Evolutionary conservation across 2,113 vertebrate genomes (phyloP).

Genomic region (Puma concolor): DNA sequence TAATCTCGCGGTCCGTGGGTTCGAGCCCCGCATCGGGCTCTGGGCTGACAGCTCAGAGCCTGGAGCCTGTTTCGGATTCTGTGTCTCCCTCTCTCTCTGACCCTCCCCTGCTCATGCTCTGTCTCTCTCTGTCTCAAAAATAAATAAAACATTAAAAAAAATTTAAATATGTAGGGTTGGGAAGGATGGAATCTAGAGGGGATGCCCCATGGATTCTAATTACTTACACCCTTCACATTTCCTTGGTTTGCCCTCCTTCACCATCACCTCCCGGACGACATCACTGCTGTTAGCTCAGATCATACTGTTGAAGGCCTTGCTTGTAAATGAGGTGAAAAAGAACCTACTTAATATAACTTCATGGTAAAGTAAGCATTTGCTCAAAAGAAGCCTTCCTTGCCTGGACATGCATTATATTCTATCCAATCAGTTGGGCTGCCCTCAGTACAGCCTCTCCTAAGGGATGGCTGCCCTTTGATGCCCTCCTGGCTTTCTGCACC

Average conservation of each 20-base stretch:
- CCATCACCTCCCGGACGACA: not conserved
- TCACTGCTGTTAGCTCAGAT: not conserved
- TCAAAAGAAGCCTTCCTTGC: not conserved
- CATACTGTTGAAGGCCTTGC: not conserved
- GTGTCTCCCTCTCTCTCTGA: too few species aligned
- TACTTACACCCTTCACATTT: not conserved
- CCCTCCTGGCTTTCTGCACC: not conserved
- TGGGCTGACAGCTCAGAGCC: too few species aligned
- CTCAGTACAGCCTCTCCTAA: not conserved
- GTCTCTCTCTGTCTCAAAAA: too few species aligned
- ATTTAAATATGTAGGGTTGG: not conserved
- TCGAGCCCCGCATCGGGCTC: too few species aligned
- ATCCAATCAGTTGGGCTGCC: not conserved
- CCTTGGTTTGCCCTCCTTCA: not conserved
- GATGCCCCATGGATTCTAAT: not conserved
- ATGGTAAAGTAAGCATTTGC: not conserved
- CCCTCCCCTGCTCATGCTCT: too few species aligned
- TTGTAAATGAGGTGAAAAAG: not conserved
- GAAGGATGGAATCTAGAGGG: not conserved
- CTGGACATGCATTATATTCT: not conserved
- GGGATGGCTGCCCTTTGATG: not conserved
- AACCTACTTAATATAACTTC: not conserved
- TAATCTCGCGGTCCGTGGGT: too few species aligned
- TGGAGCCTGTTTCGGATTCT: too few species aligned
- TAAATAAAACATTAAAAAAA: too few species aligned